Evolutionary conservation across 2,888 invertebrate species (phyloP), one percentile per base, ranked within the genome.

Genomic region (Eledona agricola): DNA sequence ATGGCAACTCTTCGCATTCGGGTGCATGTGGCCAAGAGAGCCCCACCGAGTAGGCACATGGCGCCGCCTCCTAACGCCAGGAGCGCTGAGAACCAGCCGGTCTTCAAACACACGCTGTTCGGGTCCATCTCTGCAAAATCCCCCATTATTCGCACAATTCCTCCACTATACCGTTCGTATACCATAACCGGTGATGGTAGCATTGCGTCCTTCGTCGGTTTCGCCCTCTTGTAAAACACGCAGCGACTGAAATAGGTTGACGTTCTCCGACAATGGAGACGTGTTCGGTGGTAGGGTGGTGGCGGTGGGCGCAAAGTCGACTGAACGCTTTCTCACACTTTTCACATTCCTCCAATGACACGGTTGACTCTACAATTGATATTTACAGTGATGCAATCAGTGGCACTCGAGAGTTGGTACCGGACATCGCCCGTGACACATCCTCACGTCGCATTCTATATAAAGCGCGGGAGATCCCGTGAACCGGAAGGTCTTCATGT

Each of bases 361-460:
- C 0, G 93, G 91, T 77, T 94, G 93, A 57, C 90, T 92, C 93
- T 94, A 78, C 16, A 63, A 59, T 49, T 46, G 6, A n/a, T n/a
- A n/a, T n/a, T n/a, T n/a, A n/a, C n/a, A n/a, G n/a, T n/a, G n/a
- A n/a, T n/a, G n/a, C n/a, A n/a, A n/a, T n/a, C n/a, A n/a, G n/a
- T n/a, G n/a, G n/a, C n/a, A n/a, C n/a, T n/a, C n/a, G n/a, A n/a
- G 20, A 34, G 11, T 7, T 11, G n/a, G 11, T 77, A 95, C 95
- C 66, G 94, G 95, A 80, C 95, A 95, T 64, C 93, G 81, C 54
- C 95, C 95, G 74, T 95, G 95, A 74, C 95, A 95, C 95, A 95
- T 95, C 63, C 94, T 81, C 17, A 95, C 94, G 75, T 95, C 95
- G 69, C 95, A 95, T 78, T 95, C 95, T 55, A 95, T 93, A 73